Evolutionary conservation across 2,797 vertebrate species (phyloP).

Genomic region (Brotula barbata): DNA sequence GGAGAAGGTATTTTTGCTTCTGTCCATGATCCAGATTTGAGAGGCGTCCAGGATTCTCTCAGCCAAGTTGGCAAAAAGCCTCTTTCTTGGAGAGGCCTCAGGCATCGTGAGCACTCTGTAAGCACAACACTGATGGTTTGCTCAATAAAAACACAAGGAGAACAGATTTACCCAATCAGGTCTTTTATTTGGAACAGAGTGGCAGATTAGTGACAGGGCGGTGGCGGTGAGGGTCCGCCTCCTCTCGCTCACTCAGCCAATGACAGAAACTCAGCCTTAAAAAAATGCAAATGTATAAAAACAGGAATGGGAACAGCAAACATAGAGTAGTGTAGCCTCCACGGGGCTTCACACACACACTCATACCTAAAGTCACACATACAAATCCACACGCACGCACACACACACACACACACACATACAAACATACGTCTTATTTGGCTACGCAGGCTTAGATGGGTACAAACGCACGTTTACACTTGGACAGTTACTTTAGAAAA

Average conservation of each 20-base stretch:
- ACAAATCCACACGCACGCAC: constrained; percentile 43
- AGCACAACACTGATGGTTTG: background rate
- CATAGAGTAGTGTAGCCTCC: constrained; percentile 75
- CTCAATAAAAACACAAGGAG: constrained; percentile 44
- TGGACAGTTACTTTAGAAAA: constrained; percentile 78
- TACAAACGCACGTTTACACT: constrained; percentile 76
- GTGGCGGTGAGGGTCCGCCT: constrained; percentile 76
- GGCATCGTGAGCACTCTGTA: no score
- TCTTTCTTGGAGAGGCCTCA: no score
- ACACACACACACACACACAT: constrained; percentile 30
- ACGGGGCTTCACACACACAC: constrained; percentile 70
- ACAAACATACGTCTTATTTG: constrained; percentile 71
- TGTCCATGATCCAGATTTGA: no score
- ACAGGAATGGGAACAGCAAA: constrained; percentile 85
- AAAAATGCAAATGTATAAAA: constrained; percentile 89
- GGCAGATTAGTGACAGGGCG: constrained; percentile 86
- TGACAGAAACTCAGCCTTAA: constrained; percentile 83
- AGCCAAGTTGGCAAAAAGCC: no score
- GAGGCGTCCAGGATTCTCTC: no score
- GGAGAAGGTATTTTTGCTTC: no score
- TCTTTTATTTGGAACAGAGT: constrained; percentile 86
- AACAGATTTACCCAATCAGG: constrained; percentile 77
- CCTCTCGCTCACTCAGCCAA: constrained; percentile 81
- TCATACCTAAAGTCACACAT: constrained; percentile 51
- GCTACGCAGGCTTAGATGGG: constrained; percentile 73